Conservation (phyloP, 1,140 invertebrate species). For the Hetaerina americana region DNA sequence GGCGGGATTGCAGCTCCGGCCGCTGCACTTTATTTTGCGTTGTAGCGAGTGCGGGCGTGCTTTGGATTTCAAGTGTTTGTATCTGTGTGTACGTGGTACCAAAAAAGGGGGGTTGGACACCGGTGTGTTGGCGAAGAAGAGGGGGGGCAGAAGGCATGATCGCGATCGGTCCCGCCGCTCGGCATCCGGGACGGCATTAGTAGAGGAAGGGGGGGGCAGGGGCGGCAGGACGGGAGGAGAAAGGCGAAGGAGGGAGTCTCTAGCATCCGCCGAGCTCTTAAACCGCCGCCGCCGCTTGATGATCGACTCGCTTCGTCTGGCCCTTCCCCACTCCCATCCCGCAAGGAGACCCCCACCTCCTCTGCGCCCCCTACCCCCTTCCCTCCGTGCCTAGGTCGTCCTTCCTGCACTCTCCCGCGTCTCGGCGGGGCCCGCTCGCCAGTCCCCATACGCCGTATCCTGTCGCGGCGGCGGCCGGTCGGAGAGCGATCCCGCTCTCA, state of each 20-base stretch:
- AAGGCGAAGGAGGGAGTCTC: background rate
- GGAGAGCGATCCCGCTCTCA: background rate
- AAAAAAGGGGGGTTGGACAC: too few relatives aligned
- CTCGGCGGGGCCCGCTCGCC: background rate
- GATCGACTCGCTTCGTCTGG: background rate
- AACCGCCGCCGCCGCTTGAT: background rate
- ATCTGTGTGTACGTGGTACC: too few relatives aligned
- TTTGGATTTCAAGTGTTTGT: too few relatives aligned
- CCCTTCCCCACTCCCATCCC: background rate
- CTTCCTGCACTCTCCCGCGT: background rate
- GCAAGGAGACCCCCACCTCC: too few relatives aligned
- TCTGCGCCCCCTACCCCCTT: too few relatives aligned
- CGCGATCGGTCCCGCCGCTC: background rate
- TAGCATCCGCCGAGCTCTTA: background rate
- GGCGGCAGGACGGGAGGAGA: too few relatives aligned
- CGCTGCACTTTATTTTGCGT: background rate
- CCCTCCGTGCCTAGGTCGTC: background rate
- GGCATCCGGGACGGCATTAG: background rate
- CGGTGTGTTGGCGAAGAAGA: too few relatives aligned
- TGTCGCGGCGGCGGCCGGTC: background rate
- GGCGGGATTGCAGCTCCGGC: background rate
- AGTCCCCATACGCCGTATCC: too few relatives aligned
- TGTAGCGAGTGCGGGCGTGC: background rate
- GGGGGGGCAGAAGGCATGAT: background rate
- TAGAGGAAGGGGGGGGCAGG: too few relatives aligned